Evolutionary conservation across 2,888 invertebrate species (phyloP).

Genomic region (Leptothorax acervorum): DNA sequence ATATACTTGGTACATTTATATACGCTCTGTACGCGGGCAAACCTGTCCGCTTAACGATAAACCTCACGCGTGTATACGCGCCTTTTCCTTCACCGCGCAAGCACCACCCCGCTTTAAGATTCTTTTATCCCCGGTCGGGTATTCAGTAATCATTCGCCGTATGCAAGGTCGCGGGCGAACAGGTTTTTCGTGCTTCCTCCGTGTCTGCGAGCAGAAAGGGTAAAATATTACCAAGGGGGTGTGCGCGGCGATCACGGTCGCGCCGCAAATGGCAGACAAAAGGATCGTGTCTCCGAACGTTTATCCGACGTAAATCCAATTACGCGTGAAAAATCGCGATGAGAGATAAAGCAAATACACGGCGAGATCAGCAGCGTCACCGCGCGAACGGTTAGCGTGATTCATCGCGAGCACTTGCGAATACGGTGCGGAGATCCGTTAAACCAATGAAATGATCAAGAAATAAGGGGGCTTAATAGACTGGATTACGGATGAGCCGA

Average conservation of each 20-base stretch:
- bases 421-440: slow-evolving; percentile 11
- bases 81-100: slow-evolving; percentile 31
- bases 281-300: slow-evolving; percentile 15
- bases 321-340: slow-evolving; percentile 30
- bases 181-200: slow-evolving; percentile 34
- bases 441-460: slow-evolving; percentile 29
- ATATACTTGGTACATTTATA: slow-evolving; percentile 65
- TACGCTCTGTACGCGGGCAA: slow-evolving; percentile 58
- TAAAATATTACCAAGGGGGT: slow-evolving; percentile 59
- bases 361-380: slow-evolving; percentile 4
- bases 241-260: slow-evolving; percentile 17
- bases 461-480: slow-evolving; percentile 18
- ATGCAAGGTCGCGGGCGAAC: slow-evolving; percentile 55
- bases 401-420: slow-evolving; percentile 10
- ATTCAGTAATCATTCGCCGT: slow-evolving; percentile 57
- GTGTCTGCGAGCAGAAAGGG: slow-evolving; percentile 25
- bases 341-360: slow-evolving; percentile 20
- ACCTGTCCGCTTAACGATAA: slow-evolving; percentile 72
- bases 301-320: slow-evolving; percentile 35
- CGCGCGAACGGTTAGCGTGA: slow-evolving; percentile 25
- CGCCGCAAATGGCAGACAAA: slow-evolving; percentile 45
- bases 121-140: slow-evolving; percentile 59
- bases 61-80: slow-evolving; percentile 46
- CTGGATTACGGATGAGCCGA: slow-evolving; percentile 3
- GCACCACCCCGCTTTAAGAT: slow-evolving; percentile 52